phyloP scores from a whole-genome alignment of 1,140 invertebrate genomes.

The Tachypleus tridentatus region DNA sequence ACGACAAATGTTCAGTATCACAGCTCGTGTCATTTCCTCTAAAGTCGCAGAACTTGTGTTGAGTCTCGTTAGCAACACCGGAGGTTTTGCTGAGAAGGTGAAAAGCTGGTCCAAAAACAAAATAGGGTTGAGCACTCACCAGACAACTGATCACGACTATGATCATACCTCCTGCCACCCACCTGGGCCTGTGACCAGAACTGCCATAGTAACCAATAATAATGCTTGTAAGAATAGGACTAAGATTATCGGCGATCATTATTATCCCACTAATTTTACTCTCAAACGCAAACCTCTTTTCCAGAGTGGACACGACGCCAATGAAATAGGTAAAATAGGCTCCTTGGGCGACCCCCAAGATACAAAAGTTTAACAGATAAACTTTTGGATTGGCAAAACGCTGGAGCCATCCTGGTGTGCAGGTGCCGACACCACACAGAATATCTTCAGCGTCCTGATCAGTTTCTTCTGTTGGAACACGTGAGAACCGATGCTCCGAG shows the following conservation, averaged over 20 bases:
- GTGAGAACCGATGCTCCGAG: too few species aligned
- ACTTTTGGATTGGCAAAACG: conserved; percentile 59
- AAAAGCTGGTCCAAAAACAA: conserved; percentile 46
- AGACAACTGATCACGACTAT: conserved; percentile 53
- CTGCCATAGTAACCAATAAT: conserved; percentile 52
- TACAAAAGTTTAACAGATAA: conserved; percentile 56
- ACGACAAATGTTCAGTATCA: conserved; percentile 32
- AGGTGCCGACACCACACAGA: conserved; percentile 44
- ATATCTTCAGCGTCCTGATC: conserved; percentile 11
- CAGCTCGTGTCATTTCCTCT: conserved; percentile 2
- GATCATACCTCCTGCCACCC: conserved; percentile 54
- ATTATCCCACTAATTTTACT: conserved; percentile 53
- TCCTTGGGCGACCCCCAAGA: conserved; percentile 57
- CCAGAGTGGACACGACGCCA: conserved; percentile 62
- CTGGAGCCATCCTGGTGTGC: conserved; percentile 48
- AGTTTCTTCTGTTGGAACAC: too few species aligned
- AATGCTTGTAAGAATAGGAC: conserved; percentile 41
- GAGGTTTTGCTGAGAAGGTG: conserved; percentile 3
- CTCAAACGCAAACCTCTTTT: conserved; percentile 66
- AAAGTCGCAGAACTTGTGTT: conserved; percentile 9
- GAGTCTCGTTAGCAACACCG: background rate
- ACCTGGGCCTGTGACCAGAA: conserved; percentile 50
- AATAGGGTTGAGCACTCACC: conserved; percentile 50
- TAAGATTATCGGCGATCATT: conserved; percentile 27
- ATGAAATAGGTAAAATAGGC: conserved; percentile 62